Conservation (phyloP, 2,113 vertebrate genomes). For the Syngnathus typhle region DNA sequence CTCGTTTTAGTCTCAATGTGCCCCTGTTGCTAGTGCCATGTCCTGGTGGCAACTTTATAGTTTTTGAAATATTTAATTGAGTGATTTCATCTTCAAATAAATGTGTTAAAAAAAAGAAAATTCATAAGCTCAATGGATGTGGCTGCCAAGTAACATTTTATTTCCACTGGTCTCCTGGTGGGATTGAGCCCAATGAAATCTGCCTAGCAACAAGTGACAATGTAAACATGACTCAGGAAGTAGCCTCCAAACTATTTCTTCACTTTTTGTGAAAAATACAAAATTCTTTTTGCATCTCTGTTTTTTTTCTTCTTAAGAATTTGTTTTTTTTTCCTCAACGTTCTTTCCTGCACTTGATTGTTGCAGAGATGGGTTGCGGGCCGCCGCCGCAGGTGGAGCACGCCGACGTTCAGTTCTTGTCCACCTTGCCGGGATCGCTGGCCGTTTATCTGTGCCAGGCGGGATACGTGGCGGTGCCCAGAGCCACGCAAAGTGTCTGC, state of each 20-base stretch:
- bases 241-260: neutral
- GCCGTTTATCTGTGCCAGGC: slow-evolving; percentile 77
- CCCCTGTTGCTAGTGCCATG: slow-evolving; percentile 26
- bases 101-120: neutral
- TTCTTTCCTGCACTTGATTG: neutral
- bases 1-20: slow-evolving; percentile 29
- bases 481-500: slow-evolving; percentile 76
- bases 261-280: too few species aligned
- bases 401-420: slow-evolving; percentile 75
- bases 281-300: neutral
- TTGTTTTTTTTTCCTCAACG: too few species aligned
- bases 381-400: slow-evolving; percentile 78
- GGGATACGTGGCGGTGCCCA: slow-evolving; percentile 74
- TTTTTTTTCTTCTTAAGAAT: neutral
- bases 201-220: neutral
- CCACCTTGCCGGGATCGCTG: slow-evolving; percentile 75
- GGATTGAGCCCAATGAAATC: neutral
- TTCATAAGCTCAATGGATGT: neutral
- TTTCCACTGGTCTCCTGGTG: neutral
- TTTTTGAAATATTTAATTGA: neutral
- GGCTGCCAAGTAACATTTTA: neutral
- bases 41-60: slow-evolving; percentile 4
- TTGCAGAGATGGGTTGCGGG: slow-evolving; percentile 79
- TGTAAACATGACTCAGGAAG: neutral
- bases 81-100: neutral